Evolutionary conservation across 2,797 vertebrate species (phyloP), one percentile per base, ranked within the genome.

Genomic region (Cyprinodon diabolis): DNA sequence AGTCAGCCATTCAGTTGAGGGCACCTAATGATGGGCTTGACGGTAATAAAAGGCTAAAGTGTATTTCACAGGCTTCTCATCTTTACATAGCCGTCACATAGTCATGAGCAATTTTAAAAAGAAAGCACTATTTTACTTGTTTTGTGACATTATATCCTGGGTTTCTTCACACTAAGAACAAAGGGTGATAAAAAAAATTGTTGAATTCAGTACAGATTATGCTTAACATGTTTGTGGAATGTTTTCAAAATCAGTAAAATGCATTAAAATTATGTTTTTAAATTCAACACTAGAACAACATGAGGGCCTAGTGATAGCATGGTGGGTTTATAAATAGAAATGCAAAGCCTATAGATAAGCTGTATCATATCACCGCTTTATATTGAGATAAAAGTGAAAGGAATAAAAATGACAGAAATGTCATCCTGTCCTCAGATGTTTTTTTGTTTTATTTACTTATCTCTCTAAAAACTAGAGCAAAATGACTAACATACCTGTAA

Each of bases 1-100:
- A 55, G 69, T 74, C 65, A 69, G 80, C 88, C 89, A 90, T 88
- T 92, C 84, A 83, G 72, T n/a, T 60, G 77, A 82, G 40, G 68
- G 81, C 72, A 35, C 77, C 85, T 87, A 85, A 86, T 86, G 83
- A 84, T 63, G 51, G 71, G 76, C 56, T 71, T 80, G 65, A 66
- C 78, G 43, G 15, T 76, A 82, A 87, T 86, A 87, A 82, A 86
- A 67, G 71, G 52, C 71, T 78, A 81, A 63, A 67, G 78, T 81
- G 83, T 79, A 85, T 85, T 85, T 74, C 79, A 66, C 54, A 79
- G 84, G 76, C 78, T 60, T 84, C 84, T 85, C 74, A 14, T 87
- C 84, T 73, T 80, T 75, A 71, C 63, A 43, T 49, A 68, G 57
- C 66, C 84, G 82, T 87, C 66, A 43, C 72, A 23, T 1, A 56